Evolutionary conservation across 2,888 invertebrate species (phyloP).

Genomic region (Euplexia lucipara): DNA sequence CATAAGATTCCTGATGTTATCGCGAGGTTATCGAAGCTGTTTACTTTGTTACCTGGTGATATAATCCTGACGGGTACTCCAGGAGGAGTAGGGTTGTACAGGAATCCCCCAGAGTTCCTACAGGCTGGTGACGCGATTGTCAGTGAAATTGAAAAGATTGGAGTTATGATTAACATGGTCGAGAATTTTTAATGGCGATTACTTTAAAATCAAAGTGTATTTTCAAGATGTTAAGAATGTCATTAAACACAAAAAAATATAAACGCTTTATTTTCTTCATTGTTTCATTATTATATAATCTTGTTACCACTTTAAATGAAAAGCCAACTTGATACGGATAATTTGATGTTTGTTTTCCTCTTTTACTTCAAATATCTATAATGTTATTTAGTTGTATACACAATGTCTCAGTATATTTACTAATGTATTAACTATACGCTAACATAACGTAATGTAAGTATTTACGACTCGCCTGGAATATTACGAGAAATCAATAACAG

Average conservation of each 20-base stretch:
- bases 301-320: neutral
- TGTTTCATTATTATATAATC: neutral
- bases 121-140: constrained; percentile 94
- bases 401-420: constrained; percentile 1
- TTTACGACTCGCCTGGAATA: neutral
- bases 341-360: neutral
- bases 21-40: constrained; percentile 92
- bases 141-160: constrained; percentile 86
- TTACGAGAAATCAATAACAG: constrained; percentile 6
- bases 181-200: constrained; percentile 62
- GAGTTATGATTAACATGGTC: constrained; percentile 70
- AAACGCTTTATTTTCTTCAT: neutral
- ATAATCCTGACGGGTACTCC: constrained; percentile 96
- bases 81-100: constrained; percentile 92
- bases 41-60: constrained; percentile 95
- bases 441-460: too few species aligned
- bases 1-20: constrained; percentile 94
- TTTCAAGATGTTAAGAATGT: neutral
- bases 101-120: constrained; percentile 94
- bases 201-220: neutral
- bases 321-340: neutral
- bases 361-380: neutral
- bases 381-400: neutral
- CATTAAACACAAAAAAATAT: neutral
- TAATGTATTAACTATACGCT: constrained; percentile 7